Evolutionary conservation across 2,113 vertebrate species (phyloP), one percentile per base, ranked within the genome.

Genomic region (Pagrus major): DNA sequence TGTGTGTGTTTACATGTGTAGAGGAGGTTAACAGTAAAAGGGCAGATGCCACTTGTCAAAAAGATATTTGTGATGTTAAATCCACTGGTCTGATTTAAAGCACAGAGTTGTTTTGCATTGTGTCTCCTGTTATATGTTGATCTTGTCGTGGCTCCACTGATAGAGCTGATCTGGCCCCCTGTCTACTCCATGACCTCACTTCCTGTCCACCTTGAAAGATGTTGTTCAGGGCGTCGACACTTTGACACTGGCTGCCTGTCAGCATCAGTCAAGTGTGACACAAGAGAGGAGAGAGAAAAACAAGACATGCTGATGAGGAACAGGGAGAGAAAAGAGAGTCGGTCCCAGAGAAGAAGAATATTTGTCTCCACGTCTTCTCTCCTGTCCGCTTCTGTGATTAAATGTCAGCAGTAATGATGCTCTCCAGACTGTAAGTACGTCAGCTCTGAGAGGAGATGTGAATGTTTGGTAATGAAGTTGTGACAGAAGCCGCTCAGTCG

Each of bases 391-490:
- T 44, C 25, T 81, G 16, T 78, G 69, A 76, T 78, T 35, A 69
- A 67, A 35, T 85, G 69, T 63, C 75, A 78, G 58, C 63, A 51
- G 58, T 83, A 20, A 83, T 49, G 73, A 67, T 47, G 75, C 41
- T 67, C 42, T 56, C n/a, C 51, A 80, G 37, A 35, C 54, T 42
- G 51, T 21, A 65, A 73, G 56, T 39, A 39, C 54, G 66, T 73
- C 18, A 14, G 42, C 63, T 76, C 55, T 77, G 21, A 71, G 35
- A 31, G 35, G 29, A 67, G 31, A 10, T 33, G 39, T 58, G 47
- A 59, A 58, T 47, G 23, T n/a, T n/a, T n/a, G n/a, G n/a, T 67
- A 3, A 76, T 55, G 58, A 27, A n/a, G 51, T 25, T 23, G 44
- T 60, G 60, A 60, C 35, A 54, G 37, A 65, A 51, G 35, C 20